Conservation (phyloP, 1,140 invertebrate genomes). For the Drosophila obscura region DNA sequence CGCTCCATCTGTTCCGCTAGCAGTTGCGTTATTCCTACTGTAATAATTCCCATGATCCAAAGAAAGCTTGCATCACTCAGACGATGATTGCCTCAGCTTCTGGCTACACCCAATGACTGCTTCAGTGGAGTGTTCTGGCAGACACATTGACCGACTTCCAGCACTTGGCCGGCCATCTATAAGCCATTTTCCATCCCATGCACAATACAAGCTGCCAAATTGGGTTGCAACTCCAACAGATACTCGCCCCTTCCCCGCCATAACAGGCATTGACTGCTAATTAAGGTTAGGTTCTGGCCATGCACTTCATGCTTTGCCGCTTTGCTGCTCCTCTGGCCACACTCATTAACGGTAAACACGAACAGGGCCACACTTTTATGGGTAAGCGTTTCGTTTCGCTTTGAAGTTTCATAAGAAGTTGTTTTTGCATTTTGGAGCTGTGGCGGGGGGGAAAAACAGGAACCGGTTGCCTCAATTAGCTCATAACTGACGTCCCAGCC, state of each 20-base stretch:
- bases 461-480: conserved; percentile 52
- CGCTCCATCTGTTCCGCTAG: conserved; percentile 9
- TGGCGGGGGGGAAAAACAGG: conserved; percentile 7
- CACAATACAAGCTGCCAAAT: conserved; percentile 18
- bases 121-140: conserved; percentile 13
- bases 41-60: conserved; percentile 7
- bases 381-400: conserved; percentile 49
- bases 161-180: neutral
- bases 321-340: conserved; percentile 28
- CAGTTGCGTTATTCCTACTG: conserved; percentile 5
- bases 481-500: conserved; percentile 8
- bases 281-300: conserved; percentile 46
- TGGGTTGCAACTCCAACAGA: conserved; percentile 4
- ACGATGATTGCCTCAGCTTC: conserved; percentile 4
- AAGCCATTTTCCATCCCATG: no score
- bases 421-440: conserved; percentile 27
- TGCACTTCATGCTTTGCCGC: conserved; percentile 41
- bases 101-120: conserved; percentile 6
- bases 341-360: conserved; percentile 66
- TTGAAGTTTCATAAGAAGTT: conserved; percentile 49
- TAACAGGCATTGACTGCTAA: conserved; percentile 42
- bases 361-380: conserved; percentile 46
- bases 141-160: conserved; percentile 38
- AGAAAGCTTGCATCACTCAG: neutral
- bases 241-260: neutral